Evolutionary conservation across 2,888 invertebrate species (phyloP).

Genomic region (Actias luna): DNA sequence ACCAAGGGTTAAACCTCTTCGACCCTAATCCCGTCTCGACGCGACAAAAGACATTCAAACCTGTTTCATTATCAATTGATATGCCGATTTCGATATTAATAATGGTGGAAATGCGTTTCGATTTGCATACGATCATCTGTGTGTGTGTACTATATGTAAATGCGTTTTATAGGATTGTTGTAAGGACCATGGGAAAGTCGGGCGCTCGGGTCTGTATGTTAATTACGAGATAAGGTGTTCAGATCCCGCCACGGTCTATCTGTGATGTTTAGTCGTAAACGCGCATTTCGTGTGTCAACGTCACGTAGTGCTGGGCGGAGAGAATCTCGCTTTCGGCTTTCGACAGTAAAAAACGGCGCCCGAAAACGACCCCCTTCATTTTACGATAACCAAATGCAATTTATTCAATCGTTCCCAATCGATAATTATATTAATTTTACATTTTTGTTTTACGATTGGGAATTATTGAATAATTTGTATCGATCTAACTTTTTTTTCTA

Average conservation of each 20-base stretch:
- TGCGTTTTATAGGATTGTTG: conserved; percentile 50
- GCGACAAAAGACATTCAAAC: conserved; percentile 61
- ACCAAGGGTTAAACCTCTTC: conserved; percentile 47
- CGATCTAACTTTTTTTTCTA: conserved; percentile 14
- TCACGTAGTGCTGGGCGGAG: conserved; percentile 35
- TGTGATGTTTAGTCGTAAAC: conserved; percentile 70
- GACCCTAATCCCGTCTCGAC: conserved; percentile 74
- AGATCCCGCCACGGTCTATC: conserved; percentile 62
- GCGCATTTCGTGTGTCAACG: conserved; percentile 69
- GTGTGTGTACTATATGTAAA: conserved; percentile 74
- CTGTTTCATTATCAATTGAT: conserved; percentile 78
- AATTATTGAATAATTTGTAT: conserved; percentile 30
- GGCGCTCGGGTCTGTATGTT: conserved; percentile 61
- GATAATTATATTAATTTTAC: neutral
- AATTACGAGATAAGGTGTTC: conserved; percentile 71
- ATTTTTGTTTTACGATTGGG: neutral
- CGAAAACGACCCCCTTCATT: neutral
- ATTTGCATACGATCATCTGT: conserved; percentile 78
- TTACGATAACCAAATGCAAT: neutral
- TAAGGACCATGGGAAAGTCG: conserved; percentile 67
- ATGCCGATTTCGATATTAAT: conserved; percentile 70
- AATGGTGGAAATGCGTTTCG: conserved; percentile 49
- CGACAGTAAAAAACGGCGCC: conserved; percentile 4
- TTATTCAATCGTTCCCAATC: conserved; percentile 3
- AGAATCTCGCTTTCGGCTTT: conserved; percentile 3